phyloP scores from a whole-genome alignment of 2,888 invertebrate species.

The Rhagonycha lutea region DNA sequence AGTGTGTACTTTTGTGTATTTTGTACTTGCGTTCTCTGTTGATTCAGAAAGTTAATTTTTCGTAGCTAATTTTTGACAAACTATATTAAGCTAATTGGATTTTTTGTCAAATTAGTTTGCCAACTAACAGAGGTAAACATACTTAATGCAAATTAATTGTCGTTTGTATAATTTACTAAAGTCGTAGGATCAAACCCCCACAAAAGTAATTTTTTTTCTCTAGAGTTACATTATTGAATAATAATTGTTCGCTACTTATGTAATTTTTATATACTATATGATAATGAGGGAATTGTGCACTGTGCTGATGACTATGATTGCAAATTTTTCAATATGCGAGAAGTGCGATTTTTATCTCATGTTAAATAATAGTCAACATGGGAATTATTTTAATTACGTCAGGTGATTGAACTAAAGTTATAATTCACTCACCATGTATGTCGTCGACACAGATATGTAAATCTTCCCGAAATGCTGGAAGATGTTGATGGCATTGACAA shows the following conservation, averaged over 20 bases:
- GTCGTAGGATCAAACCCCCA: no score
- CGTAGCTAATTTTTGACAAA: not conserved
- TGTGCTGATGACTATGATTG: not conserved
- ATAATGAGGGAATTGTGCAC: not conserved
- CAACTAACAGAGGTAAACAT: not conserved
- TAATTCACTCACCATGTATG: constrained; percentile 70
- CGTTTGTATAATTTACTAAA: not conserved
- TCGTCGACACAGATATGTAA: constrained; percentile 83
- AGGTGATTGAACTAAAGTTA: constrained; percentile 8
- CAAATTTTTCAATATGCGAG: not conserved
- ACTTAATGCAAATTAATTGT: not conserved
- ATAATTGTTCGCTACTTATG: not conserved
- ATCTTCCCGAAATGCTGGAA: constrained; percentile 84
- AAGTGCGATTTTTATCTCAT: not conserved
- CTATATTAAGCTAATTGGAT: not conserved
- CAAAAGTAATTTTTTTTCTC: no score
- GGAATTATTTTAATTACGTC: not conserved
- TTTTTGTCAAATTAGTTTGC: not conserved
- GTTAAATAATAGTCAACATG: not conserved
- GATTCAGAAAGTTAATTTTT: not conserved
- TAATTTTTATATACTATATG: not conserved
- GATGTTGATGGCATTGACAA: constrained; percentile 77
- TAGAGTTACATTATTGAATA: not conserved
- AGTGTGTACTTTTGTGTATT: not conserved
- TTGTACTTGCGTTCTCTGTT: not conserved